phyloP scores from a whole-genome alignment of 1,140 invertebrate genomes.

The Trissolcus basalis region DNA sequence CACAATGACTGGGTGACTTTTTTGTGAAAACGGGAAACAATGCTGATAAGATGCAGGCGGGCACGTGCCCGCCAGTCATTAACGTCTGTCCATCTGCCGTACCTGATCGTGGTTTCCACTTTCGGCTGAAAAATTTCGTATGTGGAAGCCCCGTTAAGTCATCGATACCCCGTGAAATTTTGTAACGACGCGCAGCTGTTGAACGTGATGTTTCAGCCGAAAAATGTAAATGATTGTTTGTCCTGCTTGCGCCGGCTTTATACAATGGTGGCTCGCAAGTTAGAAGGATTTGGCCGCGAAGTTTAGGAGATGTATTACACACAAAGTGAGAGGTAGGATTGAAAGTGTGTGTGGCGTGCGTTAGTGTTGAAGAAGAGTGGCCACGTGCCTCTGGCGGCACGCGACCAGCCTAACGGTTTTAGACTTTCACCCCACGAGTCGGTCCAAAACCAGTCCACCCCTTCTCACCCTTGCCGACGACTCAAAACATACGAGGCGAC shows the following conservation, averaged over 20 bases:
- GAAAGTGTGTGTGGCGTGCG: constrained; percentile 18
- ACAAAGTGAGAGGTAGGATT: constrained; percentile 27
- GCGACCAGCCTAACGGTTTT: constrained; percentile 76
- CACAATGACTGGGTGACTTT: constrained; percentile 34
- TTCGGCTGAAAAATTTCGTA: constrained; percentile 26
- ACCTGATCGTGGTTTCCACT: constrained; percentile 57
- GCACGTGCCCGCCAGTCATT: constrained; percentile 37
- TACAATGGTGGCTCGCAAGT: constrained; percentile 1
- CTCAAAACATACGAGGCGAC: constrained; percentile 71
- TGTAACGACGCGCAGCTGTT: constrained; percentile 17
- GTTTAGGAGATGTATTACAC: constrained; percentile 12
- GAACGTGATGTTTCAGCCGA: constrained; percentile 25
- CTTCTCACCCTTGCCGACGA: constrained; percentile 70
- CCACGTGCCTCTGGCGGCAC: constrained; percentile 73
- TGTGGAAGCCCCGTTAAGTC: constrained; percentile 31
- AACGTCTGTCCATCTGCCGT: constrained; percentile 48
- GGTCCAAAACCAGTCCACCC: constrained; percentile 72
- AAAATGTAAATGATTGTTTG: constrained; percentile 38
- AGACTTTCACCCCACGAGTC: constrained; percentile 65
- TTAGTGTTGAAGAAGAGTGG: constrained; percentile 63
- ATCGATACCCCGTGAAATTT: constrained; percentile 22
- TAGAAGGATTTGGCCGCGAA: constrained; percentile 14
- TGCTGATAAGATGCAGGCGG: constrained; percentile 47
- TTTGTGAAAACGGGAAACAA: constrained; percentile 19
- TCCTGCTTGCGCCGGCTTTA: neutral